phyloP scores from a whole-genome alignment of 2,113 vertebrate genomes.

The Lagopus muta region DNA sequence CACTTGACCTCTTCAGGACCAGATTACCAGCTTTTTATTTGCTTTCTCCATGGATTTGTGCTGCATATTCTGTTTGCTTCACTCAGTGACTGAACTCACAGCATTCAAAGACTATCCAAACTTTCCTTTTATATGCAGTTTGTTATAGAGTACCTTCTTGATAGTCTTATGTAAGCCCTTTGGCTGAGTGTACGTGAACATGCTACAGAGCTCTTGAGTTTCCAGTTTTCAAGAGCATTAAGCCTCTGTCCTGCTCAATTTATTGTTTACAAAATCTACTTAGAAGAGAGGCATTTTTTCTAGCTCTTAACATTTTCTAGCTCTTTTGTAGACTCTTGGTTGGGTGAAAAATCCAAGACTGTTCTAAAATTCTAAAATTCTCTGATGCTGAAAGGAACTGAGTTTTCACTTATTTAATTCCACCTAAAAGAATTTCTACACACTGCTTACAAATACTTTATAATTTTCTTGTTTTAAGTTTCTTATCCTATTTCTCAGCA shows the following conservation, averaged over 20 bases:
- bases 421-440: neutral
- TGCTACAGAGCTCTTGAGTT: neutral
- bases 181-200: neutral
- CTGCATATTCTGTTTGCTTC: neutral
- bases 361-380: neutral
- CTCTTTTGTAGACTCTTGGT: neutral
- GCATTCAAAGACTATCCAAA: neutral
- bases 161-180: neutral
- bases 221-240: neutral
- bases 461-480: neutral
- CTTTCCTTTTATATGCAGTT: neutral
- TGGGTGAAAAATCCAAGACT: neutral
- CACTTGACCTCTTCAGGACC: neutral
- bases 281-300: neutral
- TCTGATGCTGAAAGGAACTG: neutral
- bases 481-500: neutral
- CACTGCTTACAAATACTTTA: neutral
- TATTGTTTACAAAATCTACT: neutral
- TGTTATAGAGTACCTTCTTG: neutral
- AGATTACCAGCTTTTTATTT: neutral
- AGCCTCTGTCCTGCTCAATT: neutral
- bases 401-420: neutral
- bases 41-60: neutral
- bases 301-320: neutral
- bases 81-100: neutral